Conservation (phyloP, 2,113 vertebrate genomes). For the Ophiodon elongatus region DNA sequence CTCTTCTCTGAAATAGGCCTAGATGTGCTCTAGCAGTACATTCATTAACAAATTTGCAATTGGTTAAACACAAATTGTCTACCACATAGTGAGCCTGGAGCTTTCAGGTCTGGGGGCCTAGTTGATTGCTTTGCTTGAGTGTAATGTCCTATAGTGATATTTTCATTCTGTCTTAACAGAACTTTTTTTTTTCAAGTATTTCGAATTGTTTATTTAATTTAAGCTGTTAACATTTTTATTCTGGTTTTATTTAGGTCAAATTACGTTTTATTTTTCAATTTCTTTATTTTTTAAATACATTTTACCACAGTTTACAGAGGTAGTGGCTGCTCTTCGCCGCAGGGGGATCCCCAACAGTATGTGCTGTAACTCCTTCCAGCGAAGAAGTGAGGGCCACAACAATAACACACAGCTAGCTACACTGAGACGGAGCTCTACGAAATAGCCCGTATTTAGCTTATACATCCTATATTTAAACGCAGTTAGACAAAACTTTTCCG, state of each 20-base stretch:
- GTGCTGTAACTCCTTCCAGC: neutral
- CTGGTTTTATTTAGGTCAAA: neutral
- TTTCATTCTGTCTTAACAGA: neutral
- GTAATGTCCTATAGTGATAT: neutral
- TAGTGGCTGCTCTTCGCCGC: neutral
- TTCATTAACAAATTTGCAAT: no score
- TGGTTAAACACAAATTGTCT: no score
- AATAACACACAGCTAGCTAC: constrained; percentile 56
- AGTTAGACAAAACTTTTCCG: neutral
- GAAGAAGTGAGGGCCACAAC: constrained; percentile 52
- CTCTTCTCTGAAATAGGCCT: no score
- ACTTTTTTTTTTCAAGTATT: no score
- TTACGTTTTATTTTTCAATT: neutral
- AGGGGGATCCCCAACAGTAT: neutral
- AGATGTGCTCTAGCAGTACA: no score
- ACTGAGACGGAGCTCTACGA: neutral
- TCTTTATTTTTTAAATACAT: neutral
- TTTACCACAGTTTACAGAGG: neutral
- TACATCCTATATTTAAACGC: neutral
- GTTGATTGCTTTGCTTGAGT: neutral
- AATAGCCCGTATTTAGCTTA: neutral
- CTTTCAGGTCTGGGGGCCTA: neutral
- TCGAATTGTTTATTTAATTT: neutral
- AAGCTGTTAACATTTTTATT: neutral
- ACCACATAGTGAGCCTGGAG: no score